Percentiles rank a stretch among this genome's conserved stretches.
These are phyloP conservation scores for Apis cerana DNA, from an alignment of 1,140 invertebrate genomes.

Conservation along the genomic window DNA sequence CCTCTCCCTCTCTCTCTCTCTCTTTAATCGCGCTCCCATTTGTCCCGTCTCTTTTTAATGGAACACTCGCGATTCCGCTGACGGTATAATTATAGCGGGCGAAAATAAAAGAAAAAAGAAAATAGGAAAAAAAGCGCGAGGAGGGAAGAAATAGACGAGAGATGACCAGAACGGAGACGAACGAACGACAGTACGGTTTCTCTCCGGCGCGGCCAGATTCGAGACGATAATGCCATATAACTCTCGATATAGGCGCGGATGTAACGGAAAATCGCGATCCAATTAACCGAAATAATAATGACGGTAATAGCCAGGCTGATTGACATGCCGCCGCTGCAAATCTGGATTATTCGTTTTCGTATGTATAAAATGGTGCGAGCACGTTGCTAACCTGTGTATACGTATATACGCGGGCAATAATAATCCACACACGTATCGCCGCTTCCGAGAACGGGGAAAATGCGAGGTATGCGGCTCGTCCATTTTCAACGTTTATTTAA, in stretches of 20 bases:
- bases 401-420: not conserved
- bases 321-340: constrained; percentile 41
- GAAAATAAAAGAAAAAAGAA: not conserved
- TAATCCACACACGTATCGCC: not conserved
- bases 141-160: not conserved
- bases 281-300: constrained; percentile 58
- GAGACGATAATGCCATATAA: constrained; percentile 45
- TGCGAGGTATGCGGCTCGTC: not conserved
- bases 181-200: constrained; percentile 11
- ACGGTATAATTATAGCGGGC: constrained; percentile 22
- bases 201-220: constrained; percentile 9
- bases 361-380: constrained; percentile 1
- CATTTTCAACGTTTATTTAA: constrained; percentile 37
- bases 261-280: constrained; percentile 52
- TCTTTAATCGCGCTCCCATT: not conserved
- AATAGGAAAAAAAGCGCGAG: too few species aligned
- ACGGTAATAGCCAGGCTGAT: constrained; percentile 41
- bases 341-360: constrained; percentile 42
- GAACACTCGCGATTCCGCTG: constrained; percentile 26
- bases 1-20: not conserved
- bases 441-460: not conserved
- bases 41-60: constrained; percentile 1
- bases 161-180: not conserved
- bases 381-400: not conserved
- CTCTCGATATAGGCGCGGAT: constrained; percentile 16